Base-by-base conservation (phyloP, 2,113 vertebrate genomes). In the Ailuropoda melanoleuca region DNA sequence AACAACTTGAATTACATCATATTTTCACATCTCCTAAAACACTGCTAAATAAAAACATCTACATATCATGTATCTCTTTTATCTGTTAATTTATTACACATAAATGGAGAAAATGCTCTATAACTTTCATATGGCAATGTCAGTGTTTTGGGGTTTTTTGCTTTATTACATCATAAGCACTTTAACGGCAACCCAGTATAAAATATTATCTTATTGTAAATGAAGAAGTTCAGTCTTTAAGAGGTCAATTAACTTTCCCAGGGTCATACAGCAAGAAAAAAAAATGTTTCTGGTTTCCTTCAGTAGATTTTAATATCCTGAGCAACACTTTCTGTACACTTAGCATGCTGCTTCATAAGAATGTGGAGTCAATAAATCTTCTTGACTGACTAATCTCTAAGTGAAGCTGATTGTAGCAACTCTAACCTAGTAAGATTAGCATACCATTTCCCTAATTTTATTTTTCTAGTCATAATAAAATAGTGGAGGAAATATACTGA, bases 121-220 rank as follows among this genome's bases (percentile, higher is more conserved):
- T 56, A 64, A n/a, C 15, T 72, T 78, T 62, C 34, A 53, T 14
- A 82, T 0, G n/a, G 8, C 23, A 66, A 85, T 62, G 14, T 1
- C 19, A 58, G 1, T 70, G 4, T 55, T 93, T 83, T 5, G 8
- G n/a, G 24, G 0, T 5, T 80, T 83, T 74, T 58, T 80, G 6
- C 13, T 13, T 92, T 87, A n/a, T 50, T 60, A 88, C 0, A 75
- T 7, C 26, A 70, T 62, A 55, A 50, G 8, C 29, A 70, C 34
- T 93, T 17, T 89, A 87, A 87, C 9, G 53, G 15, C 14, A 74
- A 14, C 5, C 37, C 3, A 43, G 34, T n/a, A 66, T 24, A 58
- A 88, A 34, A 78, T 74, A 83, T 83, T 78, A 56, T 74, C 29
- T 53, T 81, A 88, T 86, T 95, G 29, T 19, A 95, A 95, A 95